Conservation (phyloP, 2,888 invertebrate species). For the Eupithecia centaureata region DNA sequence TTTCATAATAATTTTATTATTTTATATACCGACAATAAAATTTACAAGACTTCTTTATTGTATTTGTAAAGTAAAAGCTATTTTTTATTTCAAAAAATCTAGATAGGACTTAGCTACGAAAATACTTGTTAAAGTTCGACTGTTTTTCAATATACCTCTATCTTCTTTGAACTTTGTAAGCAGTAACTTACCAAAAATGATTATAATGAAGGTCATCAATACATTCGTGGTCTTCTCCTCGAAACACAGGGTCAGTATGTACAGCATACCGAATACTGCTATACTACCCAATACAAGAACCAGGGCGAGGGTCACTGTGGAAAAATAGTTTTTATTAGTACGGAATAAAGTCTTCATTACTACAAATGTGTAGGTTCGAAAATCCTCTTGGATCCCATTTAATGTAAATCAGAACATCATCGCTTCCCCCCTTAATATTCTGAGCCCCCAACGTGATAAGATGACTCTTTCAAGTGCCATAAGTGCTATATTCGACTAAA, state of each 20-base stretch:
- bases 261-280: constrained; percentile 86
- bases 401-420: not conserved
- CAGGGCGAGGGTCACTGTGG: constrained; percentile 71
- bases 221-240: constrained; percentile 46
- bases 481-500: too few species aligned
- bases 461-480: too few species aligned
- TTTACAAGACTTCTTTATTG: too few species aligned
- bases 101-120: too few species aligned
- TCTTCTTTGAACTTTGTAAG: not conserved
- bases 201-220: not conserved
- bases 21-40: too few species aligned
- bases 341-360: not conserved
- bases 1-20: too few species aligned
- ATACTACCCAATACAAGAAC: constrained; percentile 84
- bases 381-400: not conserved
- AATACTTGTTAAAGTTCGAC: too few species aligned
- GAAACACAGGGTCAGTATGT: constrained; percentile 72
- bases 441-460: too few species aligned
- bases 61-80: too few species aligned
- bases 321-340: not conserved
- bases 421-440: not conserved
- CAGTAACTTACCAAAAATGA: not conserved
- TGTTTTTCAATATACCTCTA: not conserved
- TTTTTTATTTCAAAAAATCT: too few species aligned
- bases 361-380: not conserved